phyloP scores from a whole-genome alignment of 2,113 vertebrate species.

The Machaerirhynchus nigripectus region DNA sequence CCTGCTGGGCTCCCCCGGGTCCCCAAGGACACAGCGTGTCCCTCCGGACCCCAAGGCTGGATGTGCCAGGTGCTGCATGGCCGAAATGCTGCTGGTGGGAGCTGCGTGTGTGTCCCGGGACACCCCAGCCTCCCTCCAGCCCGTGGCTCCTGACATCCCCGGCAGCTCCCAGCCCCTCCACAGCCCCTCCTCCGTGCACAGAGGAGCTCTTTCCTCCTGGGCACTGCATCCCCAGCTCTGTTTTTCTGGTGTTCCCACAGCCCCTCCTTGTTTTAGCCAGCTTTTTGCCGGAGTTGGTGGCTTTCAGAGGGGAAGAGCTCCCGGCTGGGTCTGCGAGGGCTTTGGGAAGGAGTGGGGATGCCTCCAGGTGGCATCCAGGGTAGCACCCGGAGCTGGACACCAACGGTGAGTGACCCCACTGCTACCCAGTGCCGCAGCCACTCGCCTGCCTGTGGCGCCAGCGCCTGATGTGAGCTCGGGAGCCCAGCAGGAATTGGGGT shows the following conservation, averaged over 20 bases:
- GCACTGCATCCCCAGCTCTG: no score
- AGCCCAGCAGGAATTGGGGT: background rate
- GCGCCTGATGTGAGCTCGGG: fast-evolving
- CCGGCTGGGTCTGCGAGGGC: background rate
- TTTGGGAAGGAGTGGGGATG: background rate
- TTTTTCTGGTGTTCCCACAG: background rate
- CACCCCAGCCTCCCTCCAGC: background rate
- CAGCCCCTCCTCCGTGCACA: fast-evolving
- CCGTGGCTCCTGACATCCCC: background rate
- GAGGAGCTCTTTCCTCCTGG: fast-evolving
- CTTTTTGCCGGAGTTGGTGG: background rate
- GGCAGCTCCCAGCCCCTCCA: background rate
- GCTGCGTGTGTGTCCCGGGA: background rate
- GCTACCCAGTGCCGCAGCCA: fast-evolving
- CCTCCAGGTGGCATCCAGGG: background rate
- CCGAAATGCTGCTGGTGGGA: background rate
- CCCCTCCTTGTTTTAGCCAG: background rate
- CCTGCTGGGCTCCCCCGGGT: fast-evolving
- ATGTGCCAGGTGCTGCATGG: fast-evolving
- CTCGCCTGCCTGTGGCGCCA: background rate
- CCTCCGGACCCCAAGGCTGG: fast-evolving
- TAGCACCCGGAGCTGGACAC: background rate
- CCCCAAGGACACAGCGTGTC: background rate
- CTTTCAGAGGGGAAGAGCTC: background rate
- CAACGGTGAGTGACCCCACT: fast-evolving